Conservation (phyloP, 2,797 vertebrate species). For the Molossus molossus region DNA sequence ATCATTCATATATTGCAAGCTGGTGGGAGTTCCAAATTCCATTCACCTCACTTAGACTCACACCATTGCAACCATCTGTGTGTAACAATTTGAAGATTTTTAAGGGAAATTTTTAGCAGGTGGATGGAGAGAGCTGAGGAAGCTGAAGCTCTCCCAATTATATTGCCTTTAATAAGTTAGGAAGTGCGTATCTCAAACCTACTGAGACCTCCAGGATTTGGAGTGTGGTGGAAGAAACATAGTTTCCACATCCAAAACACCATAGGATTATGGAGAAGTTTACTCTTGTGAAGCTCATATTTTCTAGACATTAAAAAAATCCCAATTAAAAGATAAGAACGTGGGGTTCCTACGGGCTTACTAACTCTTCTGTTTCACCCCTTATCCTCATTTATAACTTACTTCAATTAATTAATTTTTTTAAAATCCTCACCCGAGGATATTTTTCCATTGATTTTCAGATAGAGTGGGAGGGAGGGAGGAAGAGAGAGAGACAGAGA, state of each 20-base stretch:
- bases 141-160: not conserved
- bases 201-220: not conserved
- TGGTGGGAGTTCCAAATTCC: not conserved
- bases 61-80: not conserved
- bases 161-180: not conserved
- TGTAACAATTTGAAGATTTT: slow-evolving; percentile 38
- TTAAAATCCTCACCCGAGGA: too few relatives aligned
- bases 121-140: not conserved
- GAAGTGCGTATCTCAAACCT: not conserved
- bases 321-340: not conserved
- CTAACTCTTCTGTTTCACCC: not conserved
- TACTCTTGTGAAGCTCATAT: slow-evolving; percentile 35
- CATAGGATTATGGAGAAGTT: not conserved
- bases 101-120: slow-evolving; percentile 25
- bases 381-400: slow-evolving; percentile 7
- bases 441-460: too few relatives aligned
- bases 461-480: too few relatives aligned
- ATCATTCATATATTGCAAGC: slow-evolving; percentile 1
- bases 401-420: slow-evolving; percentile 50
- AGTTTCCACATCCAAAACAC: not conserved
- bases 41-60: not conserved
- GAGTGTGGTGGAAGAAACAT: not conserved
- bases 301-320: slow-evolving; percentile 63
- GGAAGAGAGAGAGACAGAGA: too few relatives aligned
- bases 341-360: not conserved